These are phyloP conservation scores for Podarcis cretensis DNA, from an alignment of 2,113 vertebrate genomes.

Conservation along the genomic window DNA sequence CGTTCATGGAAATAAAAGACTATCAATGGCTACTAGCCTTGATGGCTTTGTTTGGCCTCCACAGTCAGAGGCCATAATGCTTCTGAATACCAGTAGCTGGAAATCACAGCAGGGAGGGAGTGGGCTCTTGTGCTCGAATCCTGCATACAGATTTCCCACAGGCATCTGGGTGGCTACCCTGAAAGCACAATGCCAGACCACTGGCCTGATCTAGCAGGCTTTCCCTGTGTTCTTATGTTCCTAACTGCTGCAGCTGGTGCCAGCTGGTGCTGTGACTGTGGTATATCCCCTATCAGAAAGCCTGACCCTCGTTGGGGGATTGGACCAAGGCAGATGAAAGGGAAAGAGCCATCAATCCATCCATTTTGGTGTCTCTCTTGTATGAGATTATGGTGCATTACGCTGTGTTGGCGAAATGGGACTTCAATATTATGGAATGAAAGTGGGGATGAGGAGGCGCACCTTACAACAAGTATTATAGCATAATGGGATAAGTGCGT, in stretches of 20 bases:
- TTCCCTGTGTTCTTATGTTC: not conserved
- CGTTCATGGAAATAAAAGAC: too few relatives aligned
- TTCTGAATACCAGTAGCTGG: too few relatives aligned
- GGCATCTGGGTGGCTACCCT: too few relatives aligned
- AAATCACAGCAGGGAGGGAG: too few relatives aligned
- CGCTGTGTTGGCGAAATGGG: constrained; percentile 26
- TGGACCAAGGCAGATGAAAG: constrained; percentile 13
- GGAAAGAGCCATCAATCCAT: constrained; percentile 1
- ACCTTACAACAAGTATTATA: constrained; percentile 59
- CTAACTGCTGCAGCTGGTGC: constrained; percentile 11
- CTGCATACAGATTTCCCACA: too few relatives aligned
- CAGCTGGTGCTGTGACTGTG: constrained; percentile 4
- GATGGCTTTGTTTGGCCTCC: too few relatives aligned
- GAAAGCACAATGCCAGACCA: too few relatives aligned
- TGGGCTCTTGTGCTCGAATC: too few relatives aligned
- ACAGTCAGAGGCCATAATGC: too few relatives aligned
- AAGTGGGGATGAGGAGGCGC: constrained; percentile 51
- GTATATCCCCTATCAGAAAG: constrained; percentile 36
- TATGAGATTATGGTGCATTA: constrained; percentile 32
- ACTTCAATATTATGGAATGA: constrained; percentile 63
- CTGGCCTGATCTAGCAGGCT: too few relatives aligned
- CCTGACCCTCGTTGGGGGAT: constrained; percentile 39
- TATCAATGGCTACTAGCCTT: too few relatives aligned
- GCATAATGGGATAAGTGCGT: constrained; percentile 66
- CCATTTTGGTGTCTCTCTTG: constrained; percentile 23